Base-by-base conservation (phyloP, 2,113 vertebrate genomes). In the Peucedramus taeniatus region DNA sequence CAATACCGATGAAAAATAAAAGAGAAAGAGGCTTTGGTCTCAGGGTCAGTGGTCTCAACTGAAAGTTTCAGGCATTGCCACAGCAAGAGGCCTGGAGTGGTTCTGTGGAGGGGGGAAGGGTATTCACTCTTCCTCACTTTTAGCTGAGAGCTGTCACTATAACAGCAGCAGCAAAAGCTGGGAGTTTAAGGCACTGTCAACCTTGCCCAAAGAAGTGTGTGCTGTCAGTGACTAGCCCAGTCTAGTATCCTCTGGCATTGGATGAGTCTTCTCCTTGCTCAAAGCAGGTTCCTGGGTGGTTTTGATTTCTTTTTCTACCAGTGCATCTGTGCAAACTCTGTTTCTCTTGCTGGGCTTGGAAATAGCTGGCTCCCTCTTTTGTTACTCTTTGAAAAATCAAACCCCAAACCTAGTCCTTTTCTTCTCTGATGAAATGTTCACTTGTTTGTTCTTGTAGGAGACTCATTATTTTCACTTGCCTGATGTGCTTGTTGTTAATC, bases 41-140 rank as follows among this genome's bases (percentile, higher is more conserved):
- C 39, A 18, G 23, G 35, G 15, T 59, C 14, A 21, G 33, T 2
- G 3, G 26, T 49, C 26, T 28, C 4, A 1, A 4, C 28, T 12
- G 15, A 20, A 68, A 24, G 24, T 74, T 63, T 61, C 30, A 51
- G 51, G 8, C 10, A 26, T 26, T 75, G 60, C 51, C 13, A 4
- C 24, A 30, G 12, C n/a, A 35, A 31, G 69, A 27, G 53, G 7
- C 27, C 27, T 39, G 42, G 22, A 40, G 31, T 28, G 8, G 15
- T 15, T 49, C 30, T 37, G n/a, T 4, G 4, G 31, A 11, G 18
- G 0, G 0, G 16, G 13, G 10, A 68, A 49, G 24, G 57, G 23
- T 0, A 0, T 27, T 35, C 10, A 31, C 7, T 6, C 22, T 27
- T 78, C 35, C 12, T 39, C 18, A 9, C 21, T 26, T 13, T 37